Conservation (phyloP, 2,113 vertebrate species). For the Andinoacara biseriatus region DNA sequence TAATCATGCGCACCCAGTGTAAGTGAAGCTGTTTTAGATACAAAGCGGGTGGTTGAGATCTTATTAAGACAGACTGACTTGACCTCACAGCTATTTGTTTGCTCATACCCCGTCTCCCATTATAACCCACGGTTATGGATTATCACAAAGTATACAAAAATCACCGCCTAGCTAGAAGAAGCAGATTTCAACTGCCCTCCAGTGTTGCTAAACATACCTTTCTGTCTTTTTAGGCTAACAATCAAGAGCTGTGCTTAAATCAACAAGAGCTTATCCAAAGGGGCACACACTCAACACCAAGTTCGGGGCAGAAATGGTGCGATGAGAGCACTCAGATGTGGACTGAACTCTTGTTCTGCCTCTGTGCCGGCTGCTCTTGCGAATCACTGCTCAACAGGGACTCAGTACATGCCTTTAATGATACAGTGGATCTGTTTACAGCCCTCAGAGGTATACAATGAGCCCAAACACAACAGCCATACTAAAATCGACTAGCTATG, state of each 20-base stretch:
- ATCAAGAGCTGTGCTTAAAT: slow-evolving; percentile 25
- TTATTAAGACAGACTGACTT: slow-evolving; percentile 62
- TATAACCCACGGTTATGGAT: background rate
- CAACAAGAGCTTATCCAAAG: slow-evolving; percentile 36
- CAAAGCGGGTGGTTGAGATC: slow-evolving; percentile 8
- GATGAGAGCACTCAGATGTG: slow-evolving; percentile 18
- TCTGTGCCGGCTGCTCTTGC: slow-evolving; percentile 26
- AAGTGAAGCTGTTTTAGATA: slow-evolving; percentile 19
- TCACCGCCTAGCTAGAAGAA: background rate
- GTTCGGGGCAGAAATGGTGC: background rate
- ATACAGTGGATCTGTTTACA: slow-evolving; percentile 69
- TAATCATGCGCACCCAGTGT: slow-evolving; percentile 31
- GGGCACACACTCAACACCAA: slow-evolving; percentile 5
- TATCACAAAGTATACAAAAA: background rate
- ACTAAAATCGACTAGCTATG: slow-evolving; percentile 46
- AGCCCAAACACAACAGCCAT: slow-evolving; percentile 22
- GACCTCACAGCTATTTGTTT: slow-evolving; percentile 10
- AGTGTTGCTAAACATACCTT: slow-evolving; percentile 26
- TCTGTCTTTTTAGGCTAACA: background rate
- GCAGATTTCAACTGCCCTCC: background rate
- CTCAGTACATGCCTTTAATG: slow-evolving; percentile 59
- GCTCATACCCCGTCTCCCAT: background rate
- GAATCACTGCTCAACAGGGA: slow-evolving; percentile 25
- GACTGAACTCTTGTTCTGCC: slow-evolving; percentile 10
- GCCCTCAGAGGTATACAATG: slow-evolving; percentile 42